Base-by-base conservation (phyloP, 2,797 vertebrate species). In the Coregonus sp. region DNA sequence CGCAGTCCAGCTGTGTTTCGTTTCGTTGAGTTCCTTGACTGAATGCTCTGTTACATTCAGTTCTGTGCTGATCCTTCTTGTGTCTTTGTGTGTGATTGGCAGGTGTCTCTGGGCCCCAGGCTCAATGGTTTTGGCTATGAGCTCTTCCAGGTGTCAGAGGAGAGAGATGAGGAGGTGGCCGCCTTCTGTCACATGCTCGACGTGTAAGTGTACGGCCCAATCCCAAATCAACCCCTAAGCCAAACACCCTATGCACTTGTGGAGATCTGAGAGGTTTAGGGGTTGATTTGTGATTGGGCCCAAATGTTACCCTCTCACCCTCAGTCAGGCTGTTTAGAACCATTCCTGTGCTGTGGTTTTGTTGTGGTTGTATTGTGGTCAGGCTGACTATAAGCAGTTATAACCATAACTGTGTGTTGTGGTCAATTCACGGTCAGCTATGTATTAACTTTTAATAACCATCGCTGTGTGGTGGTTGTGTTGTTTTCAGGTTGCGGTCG, bases 181-280 rank as follows among this genome's bases (percentile, higher is more conserved):
- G 96, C 97, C 0, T 99, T 98, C 91, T 99, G 97, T 80, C 97
- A 99, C 94, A 97, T 97, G 96, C 92, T 99, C 84, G 97, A 99
- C 0, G 81, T 97, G 97, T 99, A 90, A 97, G 97, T 95, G n/a
- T 15, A 71, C 11, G 56, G 40, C n/a, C 25, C 20, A 29, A 25
- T 33, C 11, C 40, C 40, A 47, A 47, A 47, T 12, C 40, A 0
- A 47, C 40, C 11, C 40, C 40, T 12, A 47, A 47, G 9, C 40
- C 40, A 47, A 47, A 47, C 2, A 9, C 40, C 9, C 40, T 47
- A 47, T 47, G 40, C 40, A 47, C 40, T 47, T 11, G 40, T 47
- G 40, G 40, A 47, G 9, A 47, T 47, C 40, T 47, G 9, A 47
- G 40, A 12, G 40, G 40, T 47, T 47, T 47, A 47, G 40, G 40